These are phyloP conservation scores for Helicolenus hilgendorfi DNA, from an alignment of 2,797 vertebrate genomes.

Conservation along the genomic window DNA sequence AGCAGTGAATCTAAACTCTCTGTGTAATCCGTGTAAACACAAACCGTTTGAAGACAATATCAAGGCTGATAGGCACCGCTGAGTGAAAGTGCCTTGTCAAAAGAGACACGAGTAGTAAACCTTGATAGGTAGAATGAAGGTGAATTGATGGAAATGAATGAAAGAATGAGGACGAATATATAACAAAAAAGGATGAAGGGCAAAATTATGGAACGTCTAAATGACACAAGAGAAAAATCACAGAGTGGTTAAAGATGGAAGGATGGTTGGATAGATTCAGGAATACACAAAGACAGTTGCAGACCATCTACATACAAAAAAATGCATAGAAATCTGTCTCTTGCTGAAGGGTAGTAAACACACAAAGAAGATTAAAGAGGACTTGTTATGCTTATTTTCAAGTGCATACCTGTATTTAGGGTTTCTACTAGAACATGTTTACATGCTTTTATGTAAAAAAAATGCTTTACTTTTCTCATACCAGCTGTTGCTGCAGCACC, in stretches of 20 bases:
- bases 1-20: neutral
- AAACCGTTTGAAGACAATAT: neutral
- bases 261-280: neutral
- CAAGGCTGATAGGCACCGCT: slow-evolving; percentile 3
- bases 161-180: neutral
- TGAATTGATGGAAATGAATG: neutral
- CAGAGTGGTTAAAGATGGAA: neutral
- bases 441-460: too few species aligned
- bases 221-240: neutral
- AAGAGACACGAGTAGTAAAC: neutral
- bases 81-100: slow-evolving; percentile 12
- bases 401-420: too few species aligned
- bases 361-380: neutral
- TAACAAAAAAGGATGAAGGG: neutral
- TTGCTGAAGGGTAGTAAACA: neutral
- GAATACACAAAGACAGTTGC: neutral
- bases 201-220: neutral
- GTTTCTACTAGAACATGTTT: too few species aligned
- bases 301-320: neutral
- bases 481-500: too few species aligned
- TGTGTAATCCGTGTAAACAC: slow-evolving; percentile 3
- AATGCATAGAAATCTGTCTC: neutral
- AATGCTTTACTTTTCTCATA: too few species aligned
- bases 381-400: accelerated
- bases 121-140: neutral